These are phyloP conservation scores for Emydoidea blandingii DNA, from an alignment of 2,797 vertebrate genomes.

Conservation along the genomic window DNA sequence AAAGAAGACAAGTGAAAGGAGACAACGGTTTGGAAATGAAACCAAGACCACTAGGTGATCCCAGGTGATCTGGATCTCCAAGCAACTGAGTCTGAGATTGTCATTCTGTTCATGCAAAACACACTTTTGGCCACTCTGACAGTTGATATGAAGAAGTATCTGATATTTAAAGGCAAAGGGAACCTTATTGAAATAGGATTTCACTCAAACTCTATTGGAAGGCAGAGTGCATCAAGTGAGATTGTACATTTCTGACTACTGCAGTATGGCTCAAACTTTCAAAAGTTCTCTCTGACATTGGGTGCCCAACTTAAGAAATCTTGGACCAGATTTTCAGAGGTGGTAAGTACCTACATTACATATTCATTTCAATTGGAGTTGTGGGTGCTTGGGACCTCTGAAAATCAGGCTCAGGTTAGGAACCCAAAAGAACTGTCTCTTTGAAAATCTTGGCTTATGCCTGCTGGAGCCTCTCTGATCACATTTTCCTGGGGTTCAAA, in stretches of 20 bases:
- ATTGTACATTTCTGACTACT: neutral
- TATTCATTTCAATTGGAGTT: too few species aligned
- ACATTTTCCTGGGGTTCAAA: neutral
- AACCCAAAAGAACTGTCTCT: too few species aligned
- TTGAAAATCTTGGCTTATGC: too few species aligned
- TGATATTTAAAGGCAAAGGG: neutral
- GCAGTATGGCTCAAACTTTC: too few species aligned
- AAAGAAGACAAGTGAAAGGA: neutral
- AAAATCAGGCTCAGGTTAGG: too few species aligned
- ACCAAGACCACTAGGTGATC: neutral
- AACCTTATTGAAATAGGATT: neutral
- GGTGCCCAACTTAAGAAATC: too few species aligned
- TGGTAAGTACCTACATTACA: too few species aligned
- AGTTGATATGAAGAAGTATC: neutral
- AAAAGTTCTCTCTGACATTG: too few species aligned
- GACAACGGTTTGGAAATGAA: neutral
- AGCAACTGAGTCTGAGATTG: neutral
- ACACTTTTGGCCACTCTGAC: neutral
- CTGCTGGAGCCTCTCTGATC: neutral
- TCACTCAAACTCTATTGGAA: neutral
- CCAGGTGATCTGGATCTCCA: neutral
- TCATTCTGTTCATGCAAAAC: neutral
- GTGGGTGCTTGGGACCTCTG: too few species aligned
- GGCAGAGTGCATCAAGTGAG: neutral
- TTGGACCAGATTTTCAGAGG: too few species aligned